Conservation (phyloP, 2,797 vertebrate genomes). For the Cyclura pinguis region DNA sequence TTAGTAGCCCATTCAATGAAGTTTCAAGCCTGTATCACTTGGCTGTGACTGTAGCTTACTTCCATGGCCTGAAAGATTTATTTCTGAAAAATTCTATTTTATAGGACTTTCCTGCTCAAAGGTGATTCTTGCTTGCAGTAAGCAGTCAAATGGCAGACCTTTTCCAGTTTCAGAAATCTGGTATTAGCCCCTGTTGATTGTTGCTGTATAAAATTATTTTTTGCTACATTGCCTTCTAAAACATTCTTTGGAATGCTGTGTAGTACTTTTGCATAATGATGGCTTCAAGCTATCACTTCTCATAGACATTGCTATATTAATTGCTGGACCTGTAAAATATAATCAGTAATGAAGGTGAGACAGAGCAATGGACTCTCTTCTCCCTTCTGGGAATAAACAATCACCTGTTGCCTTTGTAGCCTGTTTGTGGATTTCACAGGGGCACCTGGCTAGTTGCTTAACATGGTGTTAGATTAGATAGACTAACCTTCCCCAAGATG, state of each 20-base stretch:
- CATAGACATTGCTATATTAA: not conserved
- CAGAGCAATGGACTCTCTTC: not conserved
- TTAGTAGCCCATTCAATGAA: not conserved
- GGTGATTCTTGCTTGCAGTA: not conserved
- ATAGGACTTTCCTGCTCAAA: not conserved
- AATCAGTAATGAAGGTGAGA: not conserved
- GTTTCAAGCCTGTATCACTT: not conserved
- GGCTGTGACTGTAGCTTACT: not conserved
- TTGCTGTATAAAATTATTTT: not conserved
- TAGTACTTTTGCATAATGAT: not conserved
- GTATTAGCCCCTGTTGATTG: not conserved
- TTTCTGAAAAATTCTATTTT: not conserved
- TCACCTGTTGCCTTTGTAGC: not conserved
- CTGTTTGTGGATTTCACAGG: not conserved
- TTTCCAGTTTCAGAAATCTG: not conserved
- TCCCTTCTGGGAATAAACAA: not conserved
- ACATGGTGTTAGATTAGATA: not conserved
- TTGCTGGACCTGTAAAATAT: not conserved
- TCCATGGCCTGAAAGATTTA: not conserved
- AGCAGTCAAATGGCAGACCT: too few species aligned
- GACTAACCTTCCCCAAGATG: not conserved
- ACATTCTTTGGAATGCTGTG: not conserved
- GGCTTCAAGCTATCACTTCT: not conserved
- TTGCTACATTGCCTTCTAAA: not conserved
- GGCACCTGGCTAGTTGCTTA: not conserved